Evolutionary conservation across 2,113 vertebrate species (phyloP).

Genomic region (Lophotis ruficrista): DNA sequence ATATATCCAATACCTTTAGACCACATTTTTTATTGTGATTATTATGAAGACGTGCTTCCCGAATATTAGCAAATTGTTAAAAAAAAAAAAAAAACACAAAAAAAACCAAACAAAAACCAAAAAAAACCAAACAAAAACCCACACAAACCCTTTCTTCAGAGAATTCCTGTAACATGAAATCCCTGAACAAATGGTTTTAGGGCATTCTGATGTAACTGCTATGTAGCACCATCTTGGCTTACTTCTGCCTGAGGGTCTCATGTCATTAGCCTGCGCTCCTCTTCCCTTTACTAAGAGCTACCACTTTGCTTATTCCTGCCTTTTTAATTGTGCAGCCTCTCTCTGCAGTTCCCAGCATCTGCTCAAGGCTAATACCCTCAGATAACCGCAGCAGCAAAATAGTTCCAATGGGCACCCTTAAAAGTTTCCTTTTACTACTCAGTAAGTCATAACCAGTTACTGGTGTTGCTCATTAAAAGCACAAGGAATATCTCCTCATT

Average conservation of each 20-base stretch:
- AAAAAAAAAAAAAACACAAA: neutral
- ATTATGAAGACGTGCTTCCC: neutral
- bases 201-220: neutral
- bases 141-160: neutral
- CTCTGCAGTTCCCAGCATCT: neutral
- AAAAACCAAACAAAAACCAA: no score
- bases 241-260: constrained; percentile 3
- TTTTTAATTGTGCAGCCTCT: constrained; percentile 29
- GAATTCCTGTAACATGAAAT: neutral
- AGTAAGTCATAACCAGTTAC: neutral
- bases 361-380: constrained; percentile 47
- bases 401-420: constrained; percentile 55
- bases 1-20: neutral
- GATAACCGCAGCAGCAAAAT: neutral
- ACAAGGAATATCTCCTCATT: neutral
- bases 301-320: neutral
- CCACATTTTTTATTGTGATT: neutral
- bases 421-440: constrained; percentile 46
- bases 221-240: neutral
- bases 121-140: no score
- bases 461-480: constrained; percentile 3
- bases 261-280: constrained; percentile 10
- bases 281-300: neutral
- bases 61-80: neutral
- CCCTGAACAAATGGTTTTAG: neutral